These are phyloP conservation scores for Lypha dubia DNA, from an alignment of 2,888 invertebrate genomes.

Conservation along the genomic window DNA sequence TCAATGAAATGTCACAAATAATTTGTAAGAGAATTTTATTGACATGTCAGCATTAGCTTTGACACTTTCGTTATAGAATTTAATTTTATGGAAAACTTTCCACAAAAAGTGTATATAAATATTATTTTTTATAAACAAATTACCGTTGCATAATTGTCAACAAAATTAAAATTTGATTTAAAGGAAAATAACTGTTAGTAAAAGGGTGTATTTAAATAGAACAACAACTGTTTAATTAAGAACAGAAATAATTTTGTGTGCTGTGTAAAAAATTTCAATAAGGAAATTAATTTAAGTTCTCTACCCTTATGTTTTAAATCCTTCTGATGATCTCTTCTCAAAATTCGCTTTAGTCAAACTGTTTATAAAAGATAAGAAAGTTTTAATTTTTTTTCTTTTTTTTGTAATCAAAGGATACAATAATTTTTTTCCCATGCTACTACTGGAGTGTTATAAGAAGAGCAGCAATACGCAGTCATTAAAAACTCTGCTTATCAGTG, in stretches of 20 bases:
- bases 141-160: no score
- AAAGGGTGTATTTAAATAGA: no score
- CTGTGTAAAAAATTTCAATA: not conserved
- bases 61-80: no score
- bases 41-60: no score
- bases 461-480: conserved; percentile 29
- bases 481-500: conserved; percentile 62
- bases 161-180: no score
- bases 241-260: not conserved
- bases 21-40: no score
- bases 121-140: no score
- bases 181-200: no score
- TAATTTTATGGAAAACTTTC: no score
- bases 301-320: not conserved
- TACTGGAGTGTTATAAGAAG: conserved; percentile 1
- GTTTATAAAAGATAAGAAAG: conserved; percentile 41
- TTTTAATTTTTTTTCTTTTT: not conserved
- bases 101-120: no score
- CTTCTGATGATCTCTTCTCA: not conserved
- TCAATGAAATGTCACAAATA: no score
- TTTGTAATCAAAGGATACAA: conserved; percentile 31
- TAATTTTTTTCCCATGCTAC: conserved; percentile 31
- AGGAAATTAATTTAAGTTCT: conserved; percentile 22
- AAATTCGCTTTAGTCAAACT: conserved; percentile 37
- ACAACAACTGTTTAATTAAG: not conserved